Evolutionary conservation across 2,888 invertebrate genomes (phyloP), one percentile per base, ranked within the genome.

Genomic region (Heliothis peltigera): DNA sequence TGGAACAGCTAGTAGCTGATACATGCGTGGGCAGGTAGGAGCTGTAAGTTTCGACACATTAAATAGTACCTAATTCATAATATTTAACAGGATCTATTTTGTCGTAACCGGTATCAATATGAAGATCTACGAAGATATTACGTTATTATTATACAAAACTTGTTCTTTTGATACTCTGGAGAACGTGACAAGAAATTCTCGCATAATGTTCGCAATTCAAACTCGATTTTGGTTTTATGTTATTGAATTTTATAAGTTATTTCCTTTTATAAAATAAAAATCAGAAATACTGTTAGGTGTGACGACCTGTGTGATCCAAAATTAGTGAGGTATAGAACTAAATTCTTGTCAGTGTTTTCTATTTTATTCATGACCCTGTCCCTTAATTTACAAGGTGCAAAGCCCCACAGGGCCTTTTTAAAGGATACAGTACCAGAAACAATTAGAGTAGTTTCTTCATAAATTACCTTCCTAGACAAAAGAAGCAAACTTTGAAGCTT

Each of bases 61-160:
- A 39, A 6, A 17, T 22, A 5, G 57, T n/a, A n/a, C 57, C 21
- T 61, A 42, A 42, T 51, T 56, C 51, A 51, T 55, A 46, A 8
- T 48, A 17, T 52, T 22, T 52, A 69, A 70, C 55, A 63, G 70
- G 57, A 74, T 74, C 53, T 28, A 51, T 59, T 66, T 64, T 61
- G 19, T 17, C 10, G 58, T 51, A 75, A 75, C 75, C 69, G 78
- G 75, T 75, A 35, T 15, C 17, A 10, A 46, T 43, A 44, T 59
- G 8, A 21, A 72, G 51, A 54, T 57, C 49, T 60, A 68, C 39
- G 28, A 44, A 25, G 44, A 66, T 66, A 66, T 66, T 35, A 53
- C 43, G 21, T 17, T 53, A 55, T 59, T 65, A 59, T 53, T 47
- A 72, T 43, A n/a, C 22, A 58, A 25, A 78, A 77, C 78, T 68